These are phyloP conservation scores for Nebria brevicollis DNA, from an alignment of 2,888 invertebrate species.

Conservation along the genomic window DNA sequence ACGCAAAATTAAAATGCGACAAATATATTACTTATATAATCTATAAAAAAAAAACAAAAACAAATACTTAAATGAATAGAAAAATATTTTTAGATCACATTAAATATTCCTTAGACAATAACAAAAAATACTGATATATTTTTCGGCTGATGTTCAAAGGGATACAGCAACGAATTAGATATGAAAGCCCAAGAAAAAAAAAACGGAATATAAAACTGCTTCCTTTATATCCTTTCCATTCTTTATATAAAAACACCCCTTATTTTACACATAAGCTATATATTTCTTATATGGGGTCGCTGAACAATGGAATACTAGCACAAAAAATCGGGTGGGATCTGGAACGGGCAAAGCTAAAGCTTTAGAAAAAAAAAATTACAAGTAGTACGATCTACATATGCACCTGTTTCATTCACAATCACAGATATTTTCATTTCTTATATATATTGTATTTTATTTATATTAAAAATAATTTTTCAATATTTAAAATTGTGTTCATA, in stretches of 20 bases:
- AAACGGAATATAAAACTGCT: not conserved
- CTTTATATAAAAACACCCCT: not conserved
- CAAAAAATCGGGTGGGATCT: not conserved
- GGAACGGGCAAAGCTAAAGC: not conserved
- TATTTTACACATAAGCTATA: not conserved
- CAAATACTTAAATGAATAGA: not conserved
- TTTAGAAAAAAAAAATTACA: not conserved
- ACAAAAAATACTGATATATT: not conserved
- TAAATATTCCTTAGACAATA: conserved; percentile 13
- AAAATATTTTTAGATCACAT: not conserved
- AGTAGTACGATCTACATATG: not conserved
- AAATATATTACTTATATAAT: not conserved
- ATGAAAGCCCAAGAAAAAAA: not conserved
- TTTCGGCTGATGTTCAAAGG: not conserved
- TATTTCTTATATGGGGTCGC: not conserved
- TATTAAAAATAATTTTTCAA: not conserved
- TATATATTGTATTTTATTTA: not conserved
- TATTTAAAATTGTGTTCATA: too few species aligned
- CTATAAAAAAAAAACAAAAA: not conserved
- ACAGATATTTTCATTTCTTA: not conserved
- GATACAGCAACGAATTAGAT: not conserved
- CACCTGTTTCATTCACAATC: not conserved
- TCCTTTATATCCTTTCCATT: not conserved
- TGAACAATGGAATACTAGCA: not conserved
- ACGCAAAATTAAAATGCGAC: not conserved